Percentiles rank a stretch among this genome's conserved stretches.
These are phyloP conservation scores for Montipora efflorescens DNA, from an alignment of 64 coral and sea anemone species.

Conservation along the genomic window DNA sequence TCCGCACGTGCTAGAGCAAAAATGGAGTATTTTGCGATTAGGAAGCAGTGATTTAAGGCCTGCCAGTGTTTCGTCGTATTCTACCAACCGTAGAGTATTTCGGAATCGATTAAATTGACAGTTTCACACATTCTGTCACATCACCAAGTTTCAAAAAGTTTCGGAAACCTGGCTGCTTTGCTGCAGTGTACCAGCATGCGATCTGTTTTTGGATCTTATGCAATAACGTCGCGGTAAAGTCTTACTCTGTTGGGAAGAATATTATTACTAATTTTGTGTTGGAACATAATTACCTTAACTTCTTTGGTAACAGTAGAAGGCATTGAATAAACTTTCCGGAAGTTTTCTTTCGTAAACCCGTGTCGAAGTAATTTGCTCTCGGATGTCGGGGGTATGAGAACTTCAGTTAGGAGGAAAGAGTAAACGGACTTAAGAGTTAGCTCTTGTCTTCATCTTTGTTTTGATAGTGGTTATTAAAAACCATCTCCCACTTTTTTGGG, in stretches of 20 bases:
- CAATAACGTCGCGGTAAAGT: not conserved
- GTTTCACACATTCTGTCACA: too few species aligned
- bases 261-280: not conserved
- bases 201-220: not conserved
- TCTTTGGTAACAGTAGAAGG: not conserved
- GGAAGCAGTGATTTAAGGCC: too few species aligned
- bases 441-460: too few species aligned
- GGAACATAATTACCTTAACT: not conserved
- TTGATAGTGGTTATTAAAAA: not conserved
- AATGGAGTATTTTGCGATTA: too few species aligned
- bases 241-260: not conserved
- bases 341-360: not conserved
- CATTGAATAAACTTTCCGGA: not conserved
- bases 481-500: not conserved
- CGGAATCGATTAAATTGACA: too few species aligned
- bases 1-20: too few species aligned
- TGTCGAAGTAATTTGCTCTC: not conserved
- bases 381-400: not conserved
- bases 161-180: too few species aligned
- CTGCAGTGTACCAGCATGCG: too few species aligned
- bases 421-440: not conserved
- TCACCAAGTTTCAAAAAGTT: too few species aligned
- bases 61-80: too few species aligned
- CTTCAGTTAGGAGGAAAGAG: not conserved
- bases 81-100: too few species aligned